Evolutionary conservation across 2,797 vertebrate species (phyloP).

Genomic region (Melanogrammus aeglefinus): DNA sequence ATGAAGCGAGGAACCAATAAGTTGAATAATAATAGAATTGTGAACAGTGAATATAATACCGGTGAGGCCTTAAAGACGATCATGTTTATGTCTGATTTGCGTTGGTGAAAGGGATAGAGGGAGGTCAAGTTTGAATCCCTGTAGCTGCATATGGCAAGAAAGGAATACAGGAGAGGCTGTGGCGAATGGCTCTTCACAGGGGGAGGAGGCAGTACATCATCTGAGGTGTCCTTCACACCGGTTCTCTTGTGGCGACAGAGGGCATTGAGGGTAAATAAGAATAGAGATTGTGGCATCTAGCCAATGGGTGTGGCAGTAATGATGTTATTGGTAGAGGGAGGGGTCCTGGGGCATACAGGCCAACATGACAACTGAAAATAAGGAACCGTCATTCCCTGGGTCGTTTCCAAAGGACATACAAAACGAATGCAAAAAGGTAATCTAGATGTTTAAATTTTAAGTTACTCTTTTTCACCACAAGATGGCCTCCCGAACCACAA

Average conservation of each 20-base stretch:
- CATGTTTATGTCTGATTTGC: background rate
- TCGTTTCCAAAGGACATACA: background rate
- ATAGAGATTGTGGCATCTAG: background rate
- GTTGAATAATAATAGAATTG: background rate
- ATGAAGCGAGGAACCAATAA: too few relatives aligned
- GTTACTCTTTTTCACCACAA: background rate
- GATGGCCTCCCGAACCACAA: background rate
- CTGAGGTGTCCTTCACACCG: background rate
- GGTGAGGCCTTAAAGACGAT: background rate
- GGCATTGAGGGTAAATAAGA: background rate
- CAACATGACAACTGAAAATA: background rate
- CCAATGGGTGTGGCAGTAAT: conserved; percentile 2
- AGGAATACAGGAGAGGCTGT: background rate
- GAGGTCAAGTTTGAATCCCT: background rate
- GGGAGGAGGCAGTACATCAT: background rate
- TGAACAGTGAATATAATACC: background rate
- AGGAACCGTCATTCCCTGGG: background rate
- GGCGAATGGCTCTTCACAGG: background rate
- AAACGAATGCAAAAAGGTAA: background rate
- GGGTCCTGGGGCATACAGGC: background rate
- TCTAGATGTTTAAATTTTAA: background rate
- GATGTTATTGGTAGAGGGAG: background rate
- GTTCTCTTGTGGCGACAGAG: background rate
- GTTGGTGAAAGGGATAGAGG: background rate
- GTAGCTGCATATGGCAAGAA: background rate